A percentile compares a stretch with the other conserved stretches of the same genome.
These are phyloP conservation scores for Drosophila seclusa DNA, from an alignment of 2,888 invertebrate species.

Conservation along the genomic window DNA sequence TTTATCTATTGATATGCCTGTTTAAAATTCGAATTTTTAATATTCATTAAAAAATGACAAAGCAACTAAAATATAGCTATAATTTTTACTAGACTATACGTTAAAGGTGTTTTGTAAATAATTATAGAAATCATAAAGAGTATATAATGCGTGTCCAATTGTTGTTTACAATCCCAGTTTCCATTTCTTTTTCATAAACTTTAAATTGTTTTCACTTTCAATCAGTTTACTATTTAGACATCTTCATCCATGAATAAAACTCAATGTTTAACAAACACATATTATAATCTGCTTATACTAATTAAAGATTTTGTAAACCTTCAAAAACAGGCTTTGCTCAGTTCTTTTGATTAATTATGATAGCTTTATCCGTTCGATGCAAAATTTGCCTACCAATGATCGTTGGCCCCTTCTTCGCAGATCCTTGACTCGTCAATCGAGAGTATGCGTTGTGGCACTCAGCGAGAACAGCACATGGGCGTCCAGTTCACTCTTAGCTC, in stretches of 20 bases:
- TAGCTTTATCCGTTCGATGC: conserved; percentile 7
- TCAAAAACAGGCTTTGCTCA: conserved; percentile 2
- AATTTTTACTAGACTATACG: not conserved
- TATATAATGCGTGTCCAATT: not conserved
- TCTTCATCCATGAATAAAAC: not conserved
- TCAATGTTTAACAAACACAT: not conserved
- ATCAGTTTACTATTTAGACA: not conserved
- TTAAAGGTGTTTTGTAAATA: not conserved
- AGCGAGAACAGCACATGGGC: conserved; percentile 28
- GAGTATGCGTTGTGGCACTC: conserved; percentile 62
- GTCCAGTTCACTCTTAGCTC: conserved; percentile 53
- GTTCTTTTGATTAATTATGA: conserved; percentile 6
- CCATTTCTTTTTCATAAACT: not conserved
- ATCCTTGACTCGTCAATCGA: conserved; percentile 29
- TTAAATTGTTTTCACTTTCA: not conserved
- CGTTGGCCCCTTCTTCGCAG: conserved; percentile 14
- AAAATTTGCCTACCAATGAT: conserved; percentile 37
- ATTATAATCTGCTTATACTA: not conserved
- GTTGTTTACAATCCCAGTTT: not conserved
- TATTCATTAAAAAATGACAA: not conserved
- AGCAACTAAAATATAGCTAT: not conserved
- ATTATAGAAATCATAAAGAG: not conserved
- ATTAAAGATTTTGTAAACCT: not conserved
- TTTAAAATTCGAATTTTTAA: conserved; percentile 1
- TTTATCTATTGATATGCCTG: not conserved